Percentiles rank a stretch among this genome's conserved stretches.
Conservation (phyloP, 1,140 invertebrate genomes). For the Cecropterus lyciades region DNA sequence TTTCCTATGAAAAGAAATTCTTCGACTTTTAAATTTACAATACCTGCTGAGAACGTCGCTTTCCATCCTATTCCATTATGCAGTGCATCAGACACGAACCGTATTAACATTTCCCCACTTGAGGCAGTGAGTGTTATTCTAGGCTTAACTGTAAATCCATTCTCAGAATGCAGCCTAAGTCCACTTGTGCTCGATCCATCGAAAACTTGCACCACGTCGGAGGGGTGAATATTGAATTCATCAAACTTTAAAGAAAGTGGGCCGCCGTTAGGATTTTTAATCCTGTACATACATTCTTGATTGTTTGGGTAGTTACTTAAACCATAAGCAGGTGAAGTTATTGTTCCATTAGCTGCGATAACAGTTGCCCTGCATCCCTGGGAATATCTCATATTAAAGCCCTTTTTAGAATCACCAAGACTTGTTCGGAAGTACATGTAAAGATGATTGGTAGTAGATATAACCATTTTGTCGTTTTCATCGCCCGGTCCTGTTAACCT, state of each 20-base stretch:
- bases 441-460: constrained; percentile 94
- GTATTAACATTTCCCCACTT: constrained; percentile 95
- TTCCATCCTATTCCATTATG: constrained; percentile 93
- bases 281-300: constrained; percentile 94
- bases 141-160: constrained; percentile 94
- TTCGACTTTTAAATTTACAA: not conserved
- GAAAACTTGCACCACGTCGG: constrained; percentile 95
- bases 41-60: constrained; percentile 95
- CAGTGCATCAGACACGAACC: constrained; percentile 95
- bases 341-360: constrained; percentile 91
- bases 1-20: not conserved
- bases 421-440: constrained; percentile 97
- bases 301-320: constrained; percentile 95
- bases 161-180: constrained; percentile 93
- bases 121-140: constrained; percentile 96
- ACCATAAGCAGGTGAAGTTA: constrained; percentile 94
- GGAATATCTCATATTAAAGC: constrained; percentile 96
- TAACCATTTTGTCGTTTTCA: constrained; percentile 93
- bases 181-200: constrained; percentile 95
- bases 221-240: constrained; percentile 93
- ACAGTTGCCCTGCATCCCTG: constrained; percentile 95
- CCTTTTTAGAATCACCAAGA: constrained; percentile 93
- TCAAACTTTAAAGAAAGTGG: constrained; percentile 95
- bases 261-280: constrained; percentile 92
- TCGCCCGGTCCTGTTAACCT: constrained; percentile 91